phyloP scores from a whole-genome alignment of 2,797 vertebrate species.

The Pangasius larnaudii region DNA sequence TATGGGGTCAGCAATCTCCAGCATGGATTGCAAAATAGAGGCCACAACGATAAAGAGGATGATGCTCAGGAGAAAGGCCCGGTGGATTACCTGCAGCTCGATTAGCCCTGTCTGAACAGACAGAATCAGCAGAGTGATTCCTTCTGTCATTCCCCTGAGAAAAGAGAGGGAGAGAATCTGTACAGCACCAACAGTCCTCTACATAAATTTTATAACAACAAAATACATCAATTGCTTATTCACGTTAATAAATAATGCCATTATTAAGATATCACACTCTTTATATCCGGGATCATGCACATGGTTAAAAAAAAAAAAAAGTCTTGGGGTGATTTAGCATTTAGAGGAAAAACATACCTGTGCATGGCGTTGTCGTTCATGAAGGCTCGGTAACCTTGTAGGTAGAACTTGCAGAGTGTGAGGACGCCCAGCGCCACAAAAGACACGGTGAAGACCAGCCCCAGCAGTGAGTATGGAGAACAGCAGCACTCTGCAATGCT shows the following conservation, averaged over 20 bases:
- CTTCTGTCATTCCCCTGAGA: slow-evolving; percentile 95
- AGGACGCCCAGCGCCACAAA: slow-evolving; percentile 95
- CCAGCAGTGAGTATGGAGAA: slow-evolving; percentile 93
- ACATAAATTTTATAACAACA: background rate
- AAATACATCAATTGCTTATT: background rate
- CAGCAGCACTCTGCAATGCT: slow-evolving; percentile 99
- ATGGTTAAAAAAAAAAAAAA: background rate
- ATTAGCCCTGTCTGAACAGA: slow-evolving; percentile 98
- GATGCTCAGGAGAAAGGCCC: slow-evolving; percentile 97
- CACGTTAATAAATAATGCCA: background rate
- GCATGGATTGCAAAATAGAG: slow-evolving; percentile 97
- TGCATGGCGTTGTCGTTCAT: slow-evolving; percentile 99
- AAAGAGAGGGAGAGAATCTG: background rate
- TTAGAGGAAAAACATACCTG: slow-evolving; percentile 74
- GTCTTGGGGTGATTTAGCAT: background rate
- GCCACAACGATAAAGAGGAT: slow-evolving; percentile 98
- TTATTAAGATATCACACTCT: background rate
- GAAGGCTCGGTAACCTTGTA: slow-evolving; percentile 96
- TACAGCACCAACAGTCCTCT: background rate
- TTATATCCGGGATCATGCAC: background rate
- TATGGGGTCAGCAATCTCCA: slow-evolving; percentile 97
- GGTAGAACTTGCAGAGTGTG: slow-evolving; percentile 98
- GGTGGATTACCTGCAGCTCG: slow-evolving; percentile 95
- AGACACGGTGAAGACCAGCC: slow-evolving; percentile 97
- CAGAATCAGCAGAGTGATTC: slow-evolving; percentile 92